phyloP scores from a whole-genome alignment of 2,888 invertebrate species.

The Leuctra nigra region DNA sequence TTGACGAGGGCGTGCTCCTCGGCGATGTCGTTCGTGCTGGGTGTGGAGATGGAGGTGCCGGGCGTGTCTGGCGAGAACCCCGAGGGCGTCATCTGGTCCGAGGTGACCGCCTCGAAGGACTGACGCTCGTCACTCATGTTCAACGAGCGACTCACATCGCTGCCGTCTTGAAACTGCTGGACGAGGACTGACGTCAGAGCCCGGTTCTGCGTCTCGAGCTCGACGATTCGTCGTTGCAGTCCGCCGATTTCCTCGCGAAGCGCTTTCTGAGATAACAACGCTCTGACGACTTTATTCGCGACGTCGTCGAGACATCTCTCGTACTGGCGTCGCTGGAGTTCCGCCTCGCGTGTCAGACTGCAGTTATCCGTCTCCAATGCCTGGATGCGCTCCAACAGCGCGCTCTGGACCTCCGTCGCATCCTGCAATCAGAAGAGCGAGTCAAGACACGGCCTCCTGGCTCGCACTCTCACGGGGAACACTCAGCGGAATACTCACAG shows the following conservation, averaged over 20 bases:
- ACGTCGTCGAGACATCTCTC: constrained; percentile 76
- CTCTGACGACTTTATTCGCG: constrained; percentile 75
- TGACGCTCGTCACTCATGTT: not conserved
- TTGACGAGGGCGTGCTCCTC: constrained; percentile 16
- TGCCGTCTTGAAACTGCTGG: constrained; percentile 46
- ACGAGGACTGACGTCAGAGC: constrained; percentile 63
- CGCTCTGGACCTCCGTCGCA: constrained; percentile 41
- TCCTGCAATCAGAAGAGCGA: constrained; percentile 33
- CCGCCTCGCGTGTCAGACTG: constrained; percentile 55
- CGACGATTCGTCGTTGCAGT: constrained; percentile 64
- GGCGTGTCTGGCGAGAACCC: not conserved
- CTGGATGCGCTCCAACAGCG: constrained; percentile 48
- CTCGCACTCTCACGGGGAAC: too few relatives aligned
- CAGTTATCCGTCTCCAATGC: constrained; percentile 53
- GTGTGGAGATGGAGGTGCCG: constrained; percentile 23
- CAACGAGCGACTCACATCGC: not conserved
- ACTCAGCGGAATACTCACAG: not conserved
- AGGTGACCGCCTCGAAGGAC: not conserved
- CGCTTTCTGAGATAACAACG: constrained; percentile 76
- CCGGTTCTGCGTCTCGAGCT: constrained; percentile 71
- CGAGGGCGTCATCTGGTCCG: not conserved
- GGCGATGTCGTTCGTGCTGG: constrained; percentile 21
- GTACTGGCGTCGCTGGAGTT: constrained; percentile 64
- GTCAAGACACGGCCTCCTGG: too few relatives aligned
- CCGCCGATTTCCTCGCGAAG: constrained; percentile 70